Percentiles rank a stretch among this genome's conserved stretches.
Conservation (phyloP, 2,113 vertebrate species). For the Physeter macrocephalus region DNA sequence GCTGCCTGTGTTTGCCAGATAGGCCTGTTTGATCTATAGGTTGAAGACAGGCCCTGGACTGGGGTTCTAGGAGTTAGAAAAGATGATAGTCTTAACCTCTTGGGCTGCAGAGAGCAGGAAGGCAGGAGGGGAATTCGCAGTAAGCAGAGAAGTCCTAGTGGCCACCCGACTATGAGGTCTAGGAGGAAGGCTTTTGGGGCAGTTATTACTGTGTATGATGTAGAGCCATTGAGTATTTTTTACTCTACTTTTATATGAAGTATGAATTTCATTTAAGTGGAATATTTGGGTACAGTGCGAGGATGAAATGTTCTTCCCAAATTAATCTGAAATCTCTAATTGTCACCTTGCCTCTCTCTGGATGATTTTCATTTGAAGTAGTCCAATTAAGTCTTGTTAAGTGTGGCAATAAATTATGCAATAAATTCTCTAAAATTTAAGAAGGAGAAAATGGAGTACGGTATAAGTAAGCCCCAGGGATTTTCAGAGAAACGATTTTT, state of each 20-base stretch:
- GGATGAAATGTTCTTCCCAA: neutral
- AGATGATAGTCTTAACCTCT: neutral
- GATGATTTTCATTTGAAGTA: neutral
- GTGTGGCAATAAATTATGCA: neutral
- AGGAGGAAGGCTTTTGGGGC: neutral
- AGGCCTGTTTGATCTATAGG: neutral
- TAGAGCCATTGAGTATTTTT: neutral
- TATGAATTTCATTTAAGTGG: neutral
- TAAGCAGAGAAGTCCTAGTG: neutral
- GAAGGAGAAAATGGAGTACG: neutral
- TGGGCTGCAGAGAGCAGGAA: neutral
- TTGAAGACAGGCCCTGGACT: neutral
- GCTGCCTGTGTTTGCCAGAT: neutral
- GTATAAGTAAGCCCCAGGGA: neutral
- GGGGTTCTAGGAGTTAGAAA: neutral
- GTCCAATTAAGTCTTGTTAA: neutral
- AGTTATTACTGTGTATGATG: neutral
- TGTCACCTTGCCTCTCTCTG: neutral
- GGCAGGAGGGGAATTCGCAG: neutral
- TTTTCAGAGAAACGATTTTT: neutral
- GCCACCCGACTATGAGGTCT: fast-evolving
- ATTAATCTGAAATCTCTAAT: neutral
- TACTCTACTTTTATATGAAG: neutral
- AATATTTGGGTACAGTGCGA: neutral
- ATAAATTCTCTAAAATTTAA: conserved; percentile 1